phyloP scores from a whole-genome alignment of 2,888 invertebrate genomes.

The Drosophila pseudotakahashii region DNA sequence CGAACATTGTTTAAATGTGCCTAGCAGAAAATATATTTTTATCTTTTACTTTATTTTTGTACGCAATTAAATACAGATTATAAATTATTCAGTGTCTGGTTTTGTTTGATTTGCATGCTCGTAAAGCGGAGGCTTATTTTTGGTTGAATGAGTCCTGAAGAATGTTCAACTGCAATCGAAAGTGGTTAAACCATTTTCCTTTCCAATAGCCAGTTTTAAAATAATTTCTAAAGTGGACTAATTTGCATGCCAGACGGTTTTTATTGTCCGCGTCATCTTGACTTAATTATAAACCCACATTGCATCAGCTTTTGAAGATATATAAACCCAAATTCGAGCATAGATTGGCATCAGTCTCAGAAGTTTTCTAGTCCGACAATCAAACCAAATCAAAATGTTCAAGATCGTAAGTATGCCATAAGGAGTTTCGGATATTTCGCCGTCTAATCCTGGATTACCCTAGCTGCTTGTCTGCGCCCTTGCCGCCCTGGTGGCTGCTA shows the following conservation, averaged over 20 bases:
- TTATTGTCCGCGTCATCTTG: slow-evolving; percentile 20
- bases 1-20: no score
- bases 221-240: neutral
- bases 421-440: slow-evolving; percentile 3
- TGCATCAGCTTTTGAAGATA: slow-evolving; percentile 40
- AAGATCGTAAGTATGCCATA: slow-evolving; percentile 61
- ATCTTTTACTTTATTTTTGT: neutral
- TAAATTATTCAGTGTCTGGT: slow-evolving; percentile 2
- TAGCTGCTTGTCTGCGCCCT: slow-evolving; percentile 65
- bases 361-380: slow-evolving; percentile 51
- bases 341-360: slow-evolving; percentile 59
- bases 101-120: neutral
- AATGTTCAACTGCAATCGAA: neutral
- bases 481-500: slow-evolving; percentile 57
- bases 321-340: slow-evolving; percentile 50
- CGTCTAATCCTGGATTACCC: slow-evolving; percentile 17
- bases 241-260: slow-evolving; percentile 39
- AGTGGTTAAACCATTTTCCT: neutral
- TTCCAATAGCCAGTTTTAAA: neutral
- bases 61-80: neutral
- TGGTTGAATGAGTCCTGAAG: neutral
- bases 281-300: slow-evolving; percentile 22
- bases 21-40: neutral
- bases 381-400: slow-evolving; percentile 59
- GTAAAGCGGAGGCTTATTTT: neutral